A percentile compares a stretch with the other conserved stretches of the same genome.
phyloP scores from a whole-genome alignment of 1,140 invertebrate species.

The Rhagoletis pomonella region DNA sequence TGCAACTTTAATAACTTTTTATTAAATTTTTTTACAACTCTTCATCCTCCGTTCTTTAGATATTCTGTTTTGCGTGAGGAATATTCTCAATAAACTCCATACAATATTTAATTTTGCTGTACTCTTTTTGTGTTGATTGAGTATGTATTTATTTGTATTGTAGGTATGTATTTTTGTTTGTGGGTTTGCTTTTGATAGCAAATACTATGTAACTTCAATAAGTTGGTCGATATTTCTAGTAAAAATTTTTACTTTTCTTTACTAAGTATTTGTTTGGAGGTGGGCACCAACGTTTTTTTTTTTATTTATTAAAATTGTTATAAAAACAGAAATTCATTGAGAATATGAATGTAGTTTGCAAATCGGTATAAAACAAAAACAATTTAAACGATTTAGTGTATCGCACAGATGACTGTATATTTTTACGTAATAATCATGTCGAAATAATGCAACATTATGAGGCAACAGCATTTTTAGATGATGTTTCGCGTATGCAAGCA shows the following conservation, averaged over 20 bases:
- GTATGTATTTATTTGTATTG: constrained; percentile 45
- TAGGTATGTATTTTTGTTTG: constrained; percentile 29
- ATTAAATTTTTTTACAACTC: constrained; percentile 55
- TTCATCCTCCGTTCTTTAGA: background rate
- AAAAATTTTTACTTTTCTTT: background rate
- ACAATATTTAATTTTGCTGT: constrained; percentile 63
- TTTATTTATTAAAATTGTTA: background rate
- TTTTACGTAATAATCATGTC: background rate
- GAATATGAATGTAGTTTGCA: background rate
- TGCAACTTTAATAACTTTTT: constrained; percentile 71
- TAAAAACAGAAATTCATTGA: constrained; percentile 8
- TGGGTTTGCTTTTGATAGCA: background rate
- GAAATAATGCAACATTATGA: constrained; percentile 6
- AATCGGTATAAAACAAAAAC: constrained; percentile 34
- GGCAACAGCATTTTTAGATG: background rate
- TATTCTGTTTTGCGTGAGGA: constrained; percentile 60
- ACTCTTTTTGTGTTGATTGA: constrained; percentile 56
- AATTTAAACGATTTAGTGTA: background rate
- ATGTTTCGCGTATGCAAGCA: background rate
- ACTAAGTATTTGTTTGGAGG: background rate
- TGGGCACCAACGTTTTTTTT: constrained; percentile 1
- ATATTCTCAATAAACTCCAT: constrained; percentile 70
- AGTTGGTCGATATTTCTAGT: background rate
- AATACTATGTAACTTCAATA: background rate
- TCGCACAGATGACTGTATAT: constrained; percentile 4